A percentile compares a stretch with the other conserved stretches of the same genome.
These are phyloP conservation scores for Picathartes gymnocephalus DNA, from an alignment of 2,113 vertebrate species.

Conservation along the genomic window DNA sequence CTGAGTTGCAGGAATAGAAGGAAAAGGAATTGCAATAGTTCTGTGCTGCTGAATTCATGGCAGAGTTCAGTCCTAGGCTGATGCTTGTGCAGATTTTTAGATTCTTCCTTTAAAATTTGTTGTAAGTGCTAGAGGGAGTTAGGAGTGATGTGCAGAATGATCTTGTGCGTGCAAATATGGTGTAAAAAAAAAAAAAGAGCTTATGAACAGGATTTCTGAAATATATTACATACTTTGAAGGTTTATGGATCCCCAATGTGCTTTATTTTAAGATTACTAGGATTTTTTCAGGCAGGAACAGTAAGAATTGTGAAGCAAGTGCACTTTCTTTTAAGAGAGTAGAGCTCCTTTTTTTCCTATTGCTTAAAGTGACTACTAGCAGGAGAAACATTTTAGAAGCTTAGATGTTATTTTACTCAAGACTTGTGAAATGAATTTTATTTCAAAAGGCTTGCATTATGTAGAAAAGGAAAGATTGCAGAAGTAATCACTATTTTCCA, in stretches of 20 bases:
- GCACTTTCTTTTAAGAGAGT: neutral
- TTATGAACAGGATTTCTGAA: slow-evolving; percentile 34
- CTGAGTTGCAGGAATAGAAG: neutral
- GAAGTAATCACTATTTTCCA: neutral
- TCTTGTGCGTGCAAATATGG: slow-evolving; percentile 39
- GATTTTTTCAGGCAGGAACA: neutral
- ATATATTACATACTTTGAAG: neutral
- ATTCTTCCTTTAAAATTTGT: neutral
- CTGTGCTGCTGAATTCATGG: neutral
- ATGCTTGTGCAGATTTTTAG: neutral
- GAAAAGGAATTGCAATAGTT: neutral
- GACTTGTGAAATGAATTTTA: neutral
- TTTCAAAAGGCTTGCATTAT: neutral
- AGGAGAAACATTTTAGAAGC: neutral
- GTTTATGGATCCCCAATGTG: slow-evolving; percentile 22
- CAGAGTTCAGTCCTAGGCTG: neutral
- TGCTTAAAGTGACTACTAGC: neutral
- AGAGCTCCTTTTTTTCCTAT: neutral
- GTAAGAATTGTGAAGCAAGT: neutral
- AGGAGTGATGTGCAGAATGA: neutral
- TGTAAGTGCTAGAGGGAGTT: neutral
- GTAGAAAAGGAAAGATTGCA: neutral
- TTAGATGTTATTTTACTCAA: neutral
- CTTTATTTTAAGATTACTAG: slow-evolving; percentile 39
- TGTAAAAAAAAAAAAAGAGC: neutral